phyloP scores from a whole-genome alignment of 2,113 vertebrate genomes.

The Andinoacara biseriatus region DNA sequence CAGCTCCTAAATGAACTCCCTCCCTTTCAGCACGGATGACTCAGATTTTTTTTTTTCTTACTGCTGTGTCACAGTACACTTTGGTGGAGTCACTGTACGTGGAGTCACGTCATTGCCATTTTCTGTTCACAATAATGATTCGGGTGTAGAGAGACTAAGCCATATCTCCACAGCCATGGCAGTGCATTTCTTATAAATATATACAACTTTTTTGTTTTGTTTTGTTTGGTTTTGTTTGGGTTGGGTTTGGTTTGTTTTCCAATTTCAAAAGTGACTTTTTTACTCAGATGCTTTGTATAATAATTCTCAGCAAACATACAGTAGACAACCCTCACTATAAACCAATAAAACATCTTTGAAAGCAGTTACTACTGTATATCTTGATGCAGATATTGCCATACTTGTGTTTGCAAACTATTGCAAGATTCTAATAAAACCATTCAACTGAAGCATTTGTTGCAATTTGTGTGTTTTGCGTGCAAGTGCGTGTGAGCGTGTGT shows the following conservation, averaged over 20 bases:
- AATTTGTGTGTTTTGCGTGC: constrained; percentile 3
- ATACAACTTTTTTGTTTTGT: constrained; percentile 46
- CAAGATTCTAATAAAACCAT: constrained; percentile 83
- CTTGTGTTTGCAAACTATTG: constrained; percentile 82
- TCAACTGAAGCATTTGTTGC: constrained; percentile 54
- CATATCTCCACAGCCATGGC: constrained; percentile 77
- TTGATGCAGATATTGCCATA: constrained; percentile 83
- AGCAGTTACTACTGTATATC: constrained; percentile 79
- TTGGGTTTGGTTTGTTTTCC: constrained; percentile 41
- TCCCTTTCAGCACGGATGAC: constrained; percentile 37
- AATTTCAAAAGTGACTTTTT: constrained; percentile 70
- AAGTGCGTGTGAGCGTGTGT: background rate
- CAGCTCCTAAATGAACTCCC: constrained; percentile 18
- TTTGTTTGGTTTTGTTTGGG: background rate
- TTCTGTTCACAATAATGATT: constrained; percentile 53
- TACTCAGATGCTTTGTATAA: constrained; percentile 80
- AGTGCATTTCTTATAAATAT: constrained; percentile 71
- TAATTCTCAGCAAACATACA: constrained; percentile 76
- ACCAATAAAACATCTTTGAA: constrained; percentile 64
- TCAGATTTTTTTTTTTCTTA: constrained; percentile 28
- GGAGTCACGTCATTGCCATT: constrained; percentile 58
- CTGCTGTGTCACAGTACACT: constrained; percentile 51
- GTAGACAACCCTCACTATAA: constrained; percentile 73
- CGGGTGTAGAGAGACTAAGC: constrained; percentile 77
- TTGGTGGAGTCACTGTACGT: constrained; percentile 40